A percentile compares a stretch with the other conserved stretches of the same genome.
These are phyloP conservation scores for Diplodus sargus DNA, from an alignment of 2,797 vertebrate genomes.

Conservation along the genomic window DNA sequence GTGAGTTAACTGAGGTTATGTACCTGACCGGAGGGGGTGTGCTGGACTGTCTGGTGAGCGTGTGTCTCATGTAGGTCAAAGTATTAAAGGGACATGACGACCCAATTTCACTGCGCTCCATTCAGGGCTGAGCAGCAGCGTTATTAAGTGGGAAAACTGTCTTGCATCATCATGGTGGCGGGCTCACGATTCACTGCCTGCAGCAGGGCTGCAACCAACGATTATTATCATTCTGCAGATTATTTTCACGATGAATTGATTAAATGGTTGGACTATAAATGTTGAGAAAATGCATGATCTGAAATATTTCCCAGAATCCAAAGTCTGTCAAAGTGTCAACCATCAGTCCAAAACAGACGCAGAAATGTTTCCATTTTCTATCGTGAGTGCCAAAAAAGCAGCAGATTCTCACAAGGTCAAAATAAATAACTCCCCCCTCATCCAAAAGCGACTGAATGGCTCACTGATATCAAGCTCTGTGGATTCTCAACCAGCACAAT, in stretches of 20 bases:
- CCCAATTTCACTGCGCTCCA: conserved; percentile 50
- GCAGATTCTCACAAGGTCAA: background rate
- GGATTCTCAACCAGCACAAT: background rate
- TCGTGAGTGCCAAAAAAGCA: too few relatives aligned
- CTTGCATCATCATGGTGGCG: conserved; percentile 34
- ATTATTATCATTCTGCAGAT: too few relatives aligned
- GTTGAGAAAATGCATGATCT: too few relatives aligned
- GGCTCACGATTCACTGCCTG: background rate
- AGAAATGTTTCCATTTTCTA: too few relatives aligned
- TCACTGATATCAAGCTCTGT: background rate
- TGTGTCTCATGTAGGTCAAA: conserved; percentile 58
- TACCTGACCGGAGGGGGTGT: background rate
- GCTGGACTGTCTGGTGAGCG: background rate
- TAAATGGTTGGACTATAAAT: too few relatives aligned
- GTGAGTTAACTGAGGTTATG: background rate
- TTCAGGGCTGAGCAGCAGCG: conserved; percentile 9
- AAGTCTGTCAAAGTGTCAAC: too few relatives aligned
- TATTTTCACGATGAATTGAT: too few relatives aligned
- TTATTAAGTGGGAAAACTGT: background rate
- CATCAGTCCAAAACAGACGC: too few relatives aligned
- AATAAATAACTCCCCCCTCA: background rate
- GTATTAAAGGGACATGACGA: conserved; percentile 41
- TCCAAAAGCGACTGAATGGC: background rate
- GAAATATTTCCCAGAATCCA: too few relatives aligned
- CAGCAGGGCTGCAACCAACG: too few relatives aligned